Base-by-base conservation (phyloP, 2,113 vertebrate species). In the Echinops telfairi region DNA sequence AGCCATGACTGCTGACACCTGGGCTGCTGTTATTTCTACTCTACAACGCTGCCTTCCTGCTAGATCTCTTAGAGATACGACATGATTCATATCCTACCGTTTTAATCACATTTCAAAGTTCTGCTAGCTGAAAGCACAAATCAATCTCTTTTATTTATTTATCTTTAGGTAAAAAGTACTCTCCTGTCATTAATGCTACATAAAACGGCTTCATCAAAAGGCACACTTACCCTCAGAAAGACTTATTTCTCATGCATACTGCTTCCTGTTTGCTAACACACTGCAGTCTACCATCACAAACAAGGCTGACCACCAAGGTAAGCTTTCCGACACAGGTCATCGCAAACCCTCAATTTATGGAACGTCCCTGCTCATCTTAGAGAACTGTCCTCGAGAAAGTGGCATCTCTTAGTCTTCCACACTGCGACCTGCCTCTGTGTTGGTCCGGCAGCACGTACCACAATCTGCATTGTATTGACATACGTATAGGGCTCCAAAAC, bases 61-160 rank as follows among this genome's bases (percentile, higher is more conserved):
- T 75, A 68, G 88, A 64, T 92, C 40, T 94, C 91, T 91, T 78
- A 86, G 81, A 66, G 53, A 90, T 80, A 89, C 43, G 75, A 29
- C 64, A 53, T 58, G 53, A 91, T 88, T 53, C 89, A 38, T 66
- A 79, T 53, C 43, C 83, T 92, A 17, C 90, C 90, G 95, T 92
- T 85, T 88, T 60, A 94, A 94, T 86, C 88, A 88, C 76, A 79
- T 90, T 76, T 79, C 47, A 73, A 91, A 83, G n/a, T 62, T 57
- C 83, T 83, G 62, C 29, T 75, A 43, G 47, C 75, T 92, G n/a
- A 91, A 71, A 92, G 57, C 22, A 15, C 58, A 75, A 89, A 93
- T 85, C 83, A 90, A 53, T 60, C 58, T 38, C 38, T 73, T 60
- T 60, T 19, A 31, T 78, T 84, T 73, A 73, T 40, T 47, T 85